phyloP scores from a whole-genome alignment of 2,888 invertebrate genomes.

The Amblyjoppa fuscipennis region DNA sequence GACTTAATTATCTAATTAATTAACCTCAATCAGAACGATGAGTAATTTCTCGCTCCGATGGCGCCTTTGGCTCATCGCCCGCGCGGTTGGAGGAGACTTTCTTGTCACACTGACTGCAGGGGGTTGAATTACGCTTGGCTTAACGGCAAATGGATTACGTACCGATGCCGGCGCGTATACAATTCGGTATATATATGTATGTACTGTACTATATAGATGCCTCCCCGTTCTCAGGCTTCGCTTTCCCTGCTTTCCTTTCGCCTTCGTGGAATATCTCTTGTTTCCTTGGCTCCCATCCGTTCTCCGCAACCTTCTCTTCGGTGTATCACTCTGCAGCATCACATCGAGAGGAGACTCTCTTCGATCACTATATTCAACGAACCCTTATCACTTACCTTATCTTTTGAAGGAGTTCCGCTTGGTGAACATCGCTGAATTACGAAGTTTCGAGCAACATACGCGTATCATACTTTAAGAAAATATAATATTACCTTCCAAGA shows the following conservation, averaged over 20 bases:
- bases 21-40: slow-evolving; percentile 85
- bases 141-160: slow-evolving; percentile 85
- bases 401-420: slow-evolving; percentile 39
- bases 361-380: slow-evolving; percentile 70
- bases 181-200: background rate
- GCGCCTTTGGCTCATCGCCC: slow-evolving; percentile 80
- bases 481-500: background rate
- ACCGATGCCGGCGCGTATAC: slow-evolving; percentile 72
- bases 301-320: slow-evolving; percentile 30
- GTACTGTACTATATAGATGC: slow-evolving; percentile 4
- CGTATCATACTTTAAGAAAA: background rate
- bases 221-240: slow-evolving; percentile 55
- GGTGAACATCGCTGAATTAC: slow-evolving; percentile 7
- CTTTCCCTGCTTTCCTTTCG: slow-evolving; percentile 40
- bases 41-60: slow-evolving; percentile 85
- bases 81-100: slow-evolving; percentile 78
- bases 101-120: slow-evolving; percentile 83
- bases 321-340: slow-evolving; percentile 62
- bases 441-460: background rate
- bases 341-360: slow-evolving; percentile 55
- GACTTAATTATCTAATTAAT: slow-evolving; percentile 86
- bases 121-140: slow-evolving; percentile 83
- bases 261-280: slow-evolving; percentile 37
- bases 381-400: slow-evolving; percentile 68
- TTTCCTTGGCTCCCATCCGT: slow-evolving; percentile 54